Percentiles rank a stretch among this genome's conserved stretches.
These are phyloP conservation scores for Phoebastria nigripes DNA, from an alignment of 2,797 vertebrate species.

Conservation along the genomic window DNA sequence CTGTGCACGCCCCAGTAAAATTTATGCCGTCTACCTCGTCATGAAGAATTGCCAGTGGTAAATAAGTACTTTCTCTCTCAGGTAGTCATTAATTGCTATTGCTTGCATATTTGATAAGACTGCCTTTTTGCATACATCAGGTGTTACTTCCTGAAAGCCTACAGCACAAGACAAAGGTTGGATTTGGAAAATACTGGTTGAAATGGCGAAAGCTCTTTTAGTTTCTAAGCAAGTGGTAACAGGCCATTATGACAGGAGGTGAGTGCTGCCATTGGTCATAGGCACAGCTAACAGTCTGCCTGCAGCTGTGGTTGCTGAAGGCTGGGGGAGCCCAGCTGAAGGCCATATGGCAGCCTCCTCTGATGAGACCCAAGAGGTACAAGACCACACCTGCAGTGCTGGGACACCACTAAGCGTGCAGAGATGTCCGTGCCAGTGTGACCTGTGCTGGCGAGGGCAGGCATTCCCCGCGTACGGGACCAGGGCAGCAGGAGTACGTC, in stretches of 20 bases:
- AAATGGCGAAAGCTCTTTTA: not conserved
- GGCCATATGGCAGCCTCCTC: not conserved
- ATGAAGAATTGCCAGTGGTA: not conserved
- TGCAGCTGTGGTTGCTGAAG: too few species aligned
- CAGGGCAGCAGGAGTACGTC: not conserved
- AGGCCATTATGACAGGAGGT: not conserved
- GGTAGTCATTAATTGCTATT: not conserved
- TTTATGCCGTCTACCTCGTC: not conserved
- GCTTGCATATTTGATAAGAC: not conserved
- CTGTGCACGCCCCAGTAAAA: fast-evolving
- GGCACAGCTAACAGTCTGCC: not conserved
- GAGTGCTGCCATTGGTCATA: fast-evolving
- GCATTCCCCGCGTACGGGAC: fast-evolving
- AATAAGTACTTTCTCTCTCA: not conserved
- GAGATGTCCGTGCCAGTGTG: not conserved
- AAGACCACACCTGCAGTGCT: not conserved
- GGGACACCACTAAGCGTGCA: fast-evolving
- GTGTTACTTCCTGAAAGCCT: not conserved
- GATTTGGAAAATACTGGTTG: not conserved
- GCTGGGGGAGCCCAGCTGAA: not conserved
- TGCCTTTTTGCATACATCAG: not conserved
- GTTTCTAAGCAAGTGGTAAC: not conserved
- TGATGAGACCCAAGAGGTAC: fast-evolving
- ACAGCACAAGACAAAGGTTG: not conserved
- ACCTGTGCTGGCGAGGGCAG: not conserved